phyloP scores from a whole-genome alignment of 2,113 vertebrate genomes.

The Chascanopsetta lugubris region DNA sequence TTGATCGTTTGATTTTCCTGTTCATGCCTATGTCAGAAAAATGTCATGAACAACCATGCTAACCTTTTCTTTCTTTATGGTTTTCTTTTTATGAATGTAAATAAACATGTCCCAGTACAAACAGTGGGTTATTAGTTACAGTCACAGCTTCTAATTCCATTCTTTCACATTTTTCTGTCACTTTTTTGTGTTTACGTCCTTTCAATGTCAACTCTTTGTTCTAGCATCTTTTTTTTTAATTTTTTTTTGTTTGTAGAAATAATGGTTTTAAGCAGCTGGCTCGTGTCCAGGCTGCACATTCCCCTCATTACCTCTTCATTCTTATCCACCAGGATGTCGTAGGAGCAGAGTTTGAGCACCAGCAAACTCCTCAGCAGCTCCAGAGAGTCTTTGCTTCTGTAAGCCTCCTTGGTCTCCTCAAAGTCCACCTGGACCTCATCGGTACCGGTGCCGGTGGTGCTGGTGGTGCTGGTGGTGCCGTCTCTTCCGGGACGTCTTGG shows the following conservation, averaged over 20 bases:
- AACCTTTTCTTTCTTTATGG: too few relatives aligned
- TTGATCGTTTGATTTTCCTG: too few relatives aligned
- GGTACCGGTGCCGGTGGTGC: not conserved
- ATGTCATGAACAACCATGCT: too few relatives aligned
- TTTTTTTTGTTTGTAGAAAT: not conserved
- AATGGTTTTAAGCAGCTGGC: not conserved
- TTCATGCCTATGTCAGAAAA: too few relatives aligned
- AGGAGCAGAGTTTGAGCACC: constrained; percentile 82
- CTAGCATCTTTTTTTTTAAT: not conserved
- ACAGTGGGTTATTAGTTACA: not conserved
- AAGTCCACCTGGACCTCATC: constrained; percentile 73
- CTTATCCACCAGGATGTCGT: constrained; percentile 78
- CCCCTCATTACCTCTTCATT: constrained; percentile 80
- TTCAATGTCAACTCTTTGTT: not conserved
- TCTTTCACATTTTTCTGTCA: too few relatives aligned
- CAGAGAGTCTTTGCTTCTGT: constrained; percentile 82
- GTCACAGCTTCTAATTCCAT: too few relatives aligned
- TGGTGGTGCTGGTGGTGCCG: not conserved
- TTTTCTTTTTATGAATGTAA: too few relatives aligned
- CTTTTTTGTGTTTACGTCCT: not conserved
- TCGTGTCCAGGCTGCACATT: not conserved
- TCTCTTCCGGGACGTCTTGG: not conserved
- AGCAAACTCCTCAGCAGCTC: constrained; percentile 83
- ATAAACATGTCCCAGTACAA: not conserved
- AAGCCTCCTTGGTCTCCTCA: constrained; percentile 78